phyloP scores from a whole-genome alignment of 53 echinoderm and acorn worm genomes.

The Crossaster papposus region DNA sequence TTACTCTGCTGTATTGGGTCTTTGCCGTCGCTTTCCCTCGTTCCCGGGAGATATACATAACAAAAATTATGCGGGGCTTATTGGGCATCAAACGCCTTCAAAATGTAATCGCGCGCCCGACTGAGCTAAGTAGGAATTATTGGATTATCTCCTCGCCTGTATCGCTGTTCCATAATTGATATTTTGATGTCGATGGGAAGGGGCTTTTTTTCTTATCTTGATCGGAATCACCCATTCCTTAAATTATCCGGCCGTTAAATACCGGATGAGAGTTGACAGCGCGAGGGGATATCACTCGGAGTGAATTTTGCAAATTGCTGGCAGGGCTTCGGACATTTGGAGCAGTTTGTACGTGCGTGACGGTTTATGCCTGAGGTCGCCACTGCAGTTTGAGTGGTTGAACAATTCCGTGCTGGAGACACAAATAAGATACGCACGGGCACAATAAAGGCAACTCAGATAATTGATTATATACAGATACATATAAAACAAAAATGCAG shows the following conservation, averaged over 20 bases:
- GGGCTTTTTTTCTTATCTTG: neutral
- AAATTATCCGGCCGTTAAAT: neutral
- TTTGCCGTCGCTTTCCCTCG: neutral
- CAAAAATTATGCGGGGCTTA: too few species aligned
- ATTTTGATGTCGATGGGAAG: slow-evolving; percentile 24
- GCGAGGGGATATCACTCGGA: neutral
- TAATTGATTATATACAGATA: too few species aligned
- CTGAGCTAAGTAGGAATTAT: slow-evolving; percentile 37
- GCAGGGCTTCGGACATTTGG: neutral
- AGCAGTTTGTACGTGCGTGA: neutral
- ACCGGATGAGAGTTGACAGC: slow-evolving; percentile 10
- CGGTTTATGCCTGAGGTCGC: neutral
- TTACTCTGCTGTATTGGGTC: neutral
- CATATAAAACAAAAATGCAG: too few species aligned
- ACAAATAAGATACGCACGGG: too few species aligned
- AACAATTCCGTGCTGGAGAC: neutral
- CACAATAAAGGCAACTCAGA: too few species aligned
- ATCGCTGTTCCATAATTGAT: slow-evolving; percentile 50
- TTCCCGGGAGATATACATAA: neutral
- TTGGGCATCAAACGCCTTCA: neutral
- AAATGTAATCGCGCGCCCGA: slow-evolving; percentile 32
- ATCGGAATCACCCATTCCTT: neutral
- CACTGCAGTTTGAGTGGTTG: neutral
- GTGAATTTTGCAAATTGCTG: slow-evolving; percentile 40
- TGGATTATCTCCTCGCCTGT: slow-evolving; percentile 11